Evolutionary conservation across 1,140 invertebrate genomes (phyloP), one percentile per base, ranked within the genome.

Genomic region (Calycopis cecrops): DNA sequence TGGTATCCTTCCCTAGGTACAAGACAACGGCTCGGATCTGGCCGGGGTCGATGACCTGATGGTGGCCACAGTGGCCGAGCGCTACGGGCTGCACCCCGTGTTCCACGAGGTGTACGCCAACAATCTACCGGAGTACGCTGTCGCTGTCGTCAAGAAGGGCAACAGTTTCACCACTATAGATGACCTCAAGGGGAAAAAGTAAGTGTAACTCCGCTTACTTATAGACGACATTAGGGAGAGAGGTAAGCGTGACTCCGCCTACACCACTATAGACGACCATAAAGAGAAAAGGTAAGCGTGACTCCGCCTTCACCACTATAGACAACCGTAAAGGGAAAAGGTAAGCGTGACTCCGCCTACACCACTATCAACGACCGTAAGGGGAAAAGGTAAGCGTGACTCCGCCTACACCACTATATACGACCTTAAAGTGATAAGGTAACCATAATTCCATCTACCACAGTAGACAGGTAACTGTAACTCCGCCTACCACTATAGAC

Each of bases 31-130:
- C 0, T 72, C 82, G 16, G 84, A 87, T 35, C 62, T 85, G 17
- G 79, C 76, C 1, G 64, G 76, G 7, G 78, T 85, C 1, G 77
- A 85, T 18, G 84, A 74, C 21, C 67, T 73, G 53, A 57, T 63
- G 48, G 82, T 87, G 8, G 76, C 75, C 0, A 50, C 72, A 0
- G 80, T 78, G 0, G 63, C 76, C 3, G 79, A 76, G 42, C 59
- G 76, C 37, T 81, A 83, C 65, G 76, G 74, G 44, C 63, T 87
- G 0, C 79, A 85, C 18, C 80, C 84, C 1, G 76, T 87, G 0
- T 87, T 87, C 72, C 81, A 85, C 53, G 85, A 87, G 60, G 79
- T 85, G 28, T 87, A 85, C 7, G 51, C 64, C 0, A 55, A 61
- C 0, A 83, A 83, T 48, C 76, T 57, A n/a, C 75, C 72, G 1